These are phyloP conservation scores for Porphyrio hochstetteri DNA, from an alignment of 2,113 vertebrate genomes.

Conservation along the genomic window DNA sequence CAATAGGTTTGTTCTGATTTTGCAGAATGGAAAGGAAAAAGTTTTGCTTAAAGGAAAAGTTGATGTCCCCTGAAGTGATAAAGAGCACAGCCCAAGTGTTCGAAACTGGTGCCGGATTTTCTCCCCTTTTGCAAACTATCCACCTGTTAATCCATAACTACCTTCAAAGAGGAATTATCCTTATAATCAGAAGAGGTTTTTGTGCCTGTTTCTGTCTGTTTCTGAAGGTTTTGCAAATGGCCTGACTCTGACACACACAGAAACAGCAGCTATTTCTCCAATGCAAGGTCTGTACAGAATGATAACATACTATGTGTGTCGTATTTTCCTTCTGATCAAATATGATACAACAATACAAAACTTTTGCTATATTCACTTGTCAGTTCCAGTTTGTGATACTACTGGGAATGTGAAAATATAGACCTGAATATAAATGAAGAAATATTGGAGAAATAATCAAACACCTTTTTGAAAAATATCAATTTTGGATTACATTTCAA, in stretches of 20 bases:
- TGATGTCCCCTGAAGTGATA: background rate
- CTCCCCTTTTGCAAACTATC: background rate
- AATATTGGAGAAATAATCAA: background rate
- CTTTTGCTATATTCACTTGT: background rate
- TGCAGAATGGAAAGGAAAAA: background rate
- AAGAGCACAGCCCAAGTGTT: background rate
- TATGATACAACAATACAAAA: background rate
- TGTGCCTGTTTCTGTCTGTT: background rate
- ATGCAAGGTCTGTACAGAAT: background rate
- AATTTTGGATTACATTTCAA: background rate
- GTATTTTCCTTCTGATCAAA: background rate
- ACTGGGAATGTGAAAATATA: background rate
- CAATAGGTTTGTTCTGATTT: background rate
- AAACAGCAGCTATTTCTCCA: background rate
- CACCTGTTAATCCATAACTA: background rate
- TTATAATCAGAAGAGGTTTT: background rate
- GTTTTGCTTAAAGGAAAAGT: background rate
- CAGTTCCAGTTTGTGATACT: background rate
- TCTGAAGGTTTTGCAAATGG: background rate
- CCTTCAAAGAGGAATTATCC: background rate
- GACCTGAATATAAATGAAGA: background rate
- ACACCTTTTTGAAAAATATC: background rate
- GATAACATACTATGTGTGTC: background rate
- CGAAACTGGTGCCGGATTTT: background rate
- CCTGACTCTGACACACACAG: background rate